Base-by-base conservation (phyloP, 30 jellyfish, hydroid and myxozoan species). In the Mastigias papua region DNA sequence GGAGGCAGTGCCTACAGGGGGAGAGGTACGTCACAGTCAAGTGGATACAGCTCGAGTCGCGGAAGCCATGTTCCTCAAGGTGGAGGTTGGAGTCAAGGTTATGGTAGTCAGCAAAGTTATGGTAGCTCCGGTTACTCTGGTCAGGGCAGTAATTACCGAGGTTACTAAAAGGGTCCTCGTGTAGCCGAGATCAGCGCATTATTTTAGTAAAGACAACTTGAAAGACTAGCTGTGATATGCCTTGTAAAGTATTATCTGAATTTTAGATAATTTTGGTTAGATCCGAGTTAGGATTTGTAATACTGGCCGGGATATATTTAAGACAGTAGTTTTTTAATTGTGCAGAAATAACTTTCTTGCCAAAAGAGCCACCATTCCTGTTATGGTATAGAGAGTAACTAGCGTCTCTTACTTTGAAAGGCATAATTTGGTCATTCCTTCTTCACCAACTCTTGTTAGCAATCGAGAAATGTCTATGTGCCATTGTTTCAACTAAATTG, bases 81-180 rank as follows among this genome's bases (percentile, higher is more conserved):
- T 33, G 96, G 97, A 3, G 96, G 97, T 17, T 83, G 97, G 93
- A 83, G 96, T 73, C 96, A 93, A 51, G 96, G 96, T 3, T 87
- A 73, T 49, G 86, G 96, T 34, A 65, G 79, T 15, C 97, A 79
- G 64, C 90, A 74, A 26, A 67, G 96, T 84, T 76, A 84, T 58
- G 91, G 93, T 22, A 67, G 90, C 77, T 63, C 74, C 23, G 74
- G 74, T 3, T 65, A 83, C 34, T 87, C 88, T n/a, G 96, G 96
- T 19, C 88, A 78, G 51, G 48, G 65, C 22, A 48, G 86, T 30
- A 61, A 66, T 30, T 87, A 74, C 57, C 78, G 96, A 16, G 91
- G 91, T 1, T 87, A 87, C 49, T 77, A 60, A 31, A 10, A 10
- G 67, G 67, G 54, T 3, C 54, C 6, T 3, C 11, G 11, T 6